Percentiles rank a stretch among this genome's conserved stretches.
phyloP scores from a whole-genome alignment of 1,140 invertebrate genomes.

The Prorops nasuta region DNA sequence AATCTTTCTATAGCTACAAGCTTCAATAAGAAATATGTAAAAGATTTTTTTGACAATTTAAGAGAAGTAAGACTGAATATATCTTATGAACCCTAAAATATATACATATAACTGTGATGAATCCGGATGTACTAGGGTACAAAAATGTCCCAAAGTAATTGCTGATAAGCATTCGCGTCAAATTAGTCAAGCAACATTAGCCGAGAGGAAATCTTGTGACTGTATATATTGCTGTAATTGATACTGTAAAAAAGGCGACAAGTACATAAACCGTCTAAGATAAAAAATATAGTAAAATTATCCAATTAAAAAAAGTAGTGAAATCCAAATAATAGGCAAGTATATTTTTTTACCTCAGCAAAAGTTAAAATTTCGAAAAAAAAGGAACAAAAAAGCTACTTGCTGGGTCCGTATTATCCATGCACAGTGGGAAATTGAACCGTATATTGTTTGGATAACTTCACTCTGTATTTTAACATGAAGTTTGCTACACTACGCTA shows the following conservation, averaged over 20 bases:
- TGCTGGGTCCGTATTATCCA: too few relatives aligned
- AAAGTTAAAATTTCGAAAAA: too few relatives aligned
- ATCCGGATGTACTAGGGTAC: slow-evolving; percentile 51
- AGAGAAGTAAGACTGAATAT: slow-evolving; percentile 24
- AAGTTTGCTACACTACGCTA: too few relatives aligned
- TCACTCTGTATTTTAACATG: too few relatives aligned
- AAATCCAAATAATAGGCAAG: too few relatives aligned
- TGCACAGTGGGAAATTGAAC: too few relatives aligned
- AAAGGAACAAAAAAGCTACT: too few relatives aligned
- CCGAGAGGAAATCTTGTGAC: slow-evolving; percentile 41
- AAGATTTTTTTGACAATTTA: slow-evolving; percentile 39
- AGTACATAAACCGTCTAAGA: too few relatives aligned
- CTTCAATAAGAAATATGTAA: slow-evolving; percentile 35
- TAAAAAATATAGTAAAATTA: too few relatives aligned
- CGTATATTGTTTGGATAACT: too few relatives aligned
- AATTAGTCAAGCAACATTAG: slow-evolving; percentile 44
- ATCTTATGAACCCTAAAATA: slow-evolving; percentile 31
- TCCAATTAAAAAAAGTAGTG: too few relatives aligned
- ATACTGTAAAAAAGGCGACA: slow-evolving; percentile 33
- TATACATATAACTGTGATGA: slow-evolving; percentile 53
- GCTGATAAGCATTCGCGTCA: slow-evolving; percentile 39
- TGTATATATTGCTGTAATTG: slow-evolving; percentile 35
- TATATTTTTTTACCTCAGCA: too few relatives aligned
- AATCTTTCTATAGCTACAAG: slow-evolving; percentile 30
- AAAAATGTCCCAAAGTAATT: slow-evolving; percentile 44